phyloP scores from a whole-genome alignment of 2,888 invertebrate species.

The Yponomeuta malinellus region DNA sequence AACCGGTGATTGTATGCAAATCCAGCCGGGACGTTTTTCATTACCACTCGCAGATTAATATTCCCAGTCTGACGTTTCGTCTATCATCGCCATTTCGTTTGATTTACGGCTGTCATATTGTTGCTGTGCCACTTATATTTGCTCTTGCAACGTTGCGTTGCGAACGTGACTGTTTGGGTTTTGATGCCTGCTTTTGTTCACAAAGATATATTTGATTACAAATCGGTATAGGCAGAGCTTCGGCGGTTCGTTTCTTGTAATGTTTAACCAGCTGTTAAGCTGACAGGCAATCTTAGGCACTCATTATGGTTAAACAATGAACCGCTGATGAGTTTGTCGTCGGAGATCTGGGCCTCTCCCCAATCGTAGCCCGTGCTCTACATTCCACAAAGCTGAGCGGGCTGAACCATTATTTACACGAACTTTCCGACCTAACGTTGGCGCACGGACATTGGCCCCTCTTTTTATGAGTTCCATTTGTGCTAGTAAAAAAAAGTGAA shows the following conservation, averaged over 20 bases:
- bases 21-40: slow-evolving; percentile 52
- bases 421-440: slow-evolving; percentile 5
- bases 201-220: too few relatives aligned
- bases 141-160: neutral
- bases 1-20: slow-evolving; percentile 70
- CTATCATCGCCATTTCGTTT: slow-evolving; percentile 1
- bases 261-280: neutral
- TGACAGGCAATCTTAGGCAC: neutral
- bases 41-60: slow-evolving; percentile 25
- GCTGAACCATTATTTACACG: slow-evolving; percentile 8
- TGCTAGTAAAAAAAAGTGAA: neutral
- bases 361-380: slow-evolving; percentile 51
- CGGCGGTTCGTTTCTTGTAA: neutral
- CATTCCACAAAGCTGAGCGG: slow-evolving; percentile 35
- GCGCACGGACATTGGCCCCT: neutral
- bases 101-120: neutral
- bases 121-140: neutral
- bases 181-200: neutral
- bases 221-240: too few relatives aligned
- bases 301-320: slow-evolving; percentile 34
- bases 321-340: slow-evolving; percentile 37
- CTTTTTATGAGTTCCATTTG: neutral
- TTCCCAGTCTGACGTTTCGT: slow-evolving; percentile 9
- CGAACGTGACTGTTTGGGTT: neutral
- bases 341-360: slow-evolving; percentile 46